A percentile compares a stretch with the other conserved stretches of the same genome.
These are phyloP conservation scores for Meleagris gallopavo DNA, from an alignment of 2,113 vertebrate genomes.

Conservation along the genomic window DNA sequence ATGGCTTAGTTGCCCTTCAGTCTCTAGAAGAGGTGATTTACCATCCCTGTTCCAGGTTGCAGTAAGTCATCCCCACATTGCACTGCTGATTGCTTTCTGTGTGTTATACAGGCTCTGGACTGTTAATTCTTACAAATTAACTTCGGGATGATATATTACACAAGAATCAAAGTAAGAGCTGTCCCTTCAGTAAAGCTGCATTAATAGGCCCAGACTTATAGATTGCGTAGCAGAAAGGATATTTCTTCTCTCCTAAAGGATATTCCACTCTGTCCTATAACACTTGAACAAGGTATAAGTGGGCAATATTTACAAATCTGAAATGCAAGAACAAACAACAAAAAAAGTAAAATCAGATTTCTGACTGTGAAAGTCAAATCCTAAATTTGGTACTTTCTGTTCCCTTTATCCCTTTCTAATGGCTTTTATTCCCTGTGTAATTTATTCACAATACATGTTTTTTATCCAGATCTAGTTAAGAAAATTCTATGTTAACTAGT, in stretches of 20 bases:
- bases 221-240: neutral
- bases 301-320: neutral
- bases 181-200: neutral
- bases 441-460: neutral
- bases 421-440: neutral
- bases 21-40: neutral
- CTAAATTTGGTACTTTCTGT: neutral
- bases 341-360: neutral
- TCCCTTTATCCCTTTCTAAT: neutral
- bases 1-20: neutral
- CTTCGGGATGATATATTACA: neutral
- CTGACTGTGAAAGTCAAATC: neutral
- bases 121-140: neutral
- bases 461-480: neutral
- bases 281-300: neutral
- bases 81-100: neutral
- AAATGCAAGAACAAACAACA: slow-evolving; percentile 13
- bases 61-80: neutral
- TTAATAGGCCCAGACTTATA: neutral
- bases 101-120: neutral
- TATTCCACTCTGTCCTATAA: neutral
- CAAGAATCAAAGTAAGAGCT: neutral
- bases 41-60: neutral
- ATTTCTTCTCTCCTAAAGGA: neutral
- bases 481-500: too few species aligned